phyloP scores from a whole-genome alignment of 2,888 invertebrate genomes.

The Dicyrtoma fusca region DNA sequence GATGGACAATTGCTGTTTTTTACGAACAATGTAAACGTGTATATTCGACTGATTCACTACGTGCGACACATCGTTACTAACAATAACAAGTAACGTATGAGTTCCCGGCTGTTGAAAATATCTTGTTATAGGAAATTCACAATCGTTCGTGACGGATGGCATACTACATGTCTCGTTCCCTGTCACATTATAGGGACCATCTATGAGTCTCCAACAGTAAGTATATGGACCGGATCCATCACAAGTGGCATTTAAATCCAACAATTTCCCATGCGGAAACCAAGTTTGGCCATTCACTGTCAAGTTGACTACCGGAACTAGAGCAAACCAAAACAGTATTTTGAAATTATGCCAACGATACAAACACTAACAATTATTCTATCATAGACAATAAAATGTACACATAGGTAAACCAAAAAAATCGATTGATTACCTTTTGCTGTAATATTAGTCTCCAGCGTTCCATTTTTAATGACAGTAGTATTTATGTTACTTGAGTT shows the following conservation, averaged over 20 bases:
- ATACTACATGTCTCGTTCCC: conserved; percentile 56
- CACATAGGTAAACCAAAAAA: not conserved
- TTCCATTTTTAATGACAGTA: conserved; percentile 65
- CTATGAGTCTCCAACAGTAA: conserved; percentile 70
- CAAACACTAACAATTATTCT: conserved; percentile 6
- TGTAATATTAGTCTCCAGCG: conserved; percentile 68
- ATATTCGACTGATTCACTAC: conserved; percentile 72
- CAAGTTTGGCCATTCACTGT: conserved; percentile 76
- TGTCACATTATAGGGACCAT: conserved; percentile 64
- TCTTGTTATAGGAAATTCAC: conserved; percentile 69
- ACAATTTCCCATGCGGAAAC: conserved; percentile 78
- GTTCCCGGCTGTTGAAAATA: conserved; percentile 70
- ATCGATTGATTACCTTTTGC: conserved; percentile 68
- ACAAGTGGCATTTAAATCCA: conserved; percentile 71
- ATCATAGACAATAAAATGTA: too few relatives aligned
- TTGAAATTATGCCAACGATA: not conserved
- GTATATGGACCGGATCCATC: conserved; percentile 74
- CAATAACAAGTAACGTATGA: conserved; percentile 76
- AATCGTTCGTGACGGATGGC: conserved; percentile 59
- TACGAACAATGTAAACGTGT: conserved; percentile 79
- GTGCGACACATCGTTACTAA: conserved; percentile 76
- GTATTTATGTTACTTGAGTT: conserved; percentile 31
- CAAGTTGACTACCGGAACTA: conserved; percentile 74
- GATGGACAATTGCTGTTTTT: conserved; percentile 81
- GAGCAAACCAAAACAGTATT: conserved; percentile 55